Base-by-base conservation (phyloP, 2,888 invertebrate species). In the Cerceris ruficornis region DNA sequence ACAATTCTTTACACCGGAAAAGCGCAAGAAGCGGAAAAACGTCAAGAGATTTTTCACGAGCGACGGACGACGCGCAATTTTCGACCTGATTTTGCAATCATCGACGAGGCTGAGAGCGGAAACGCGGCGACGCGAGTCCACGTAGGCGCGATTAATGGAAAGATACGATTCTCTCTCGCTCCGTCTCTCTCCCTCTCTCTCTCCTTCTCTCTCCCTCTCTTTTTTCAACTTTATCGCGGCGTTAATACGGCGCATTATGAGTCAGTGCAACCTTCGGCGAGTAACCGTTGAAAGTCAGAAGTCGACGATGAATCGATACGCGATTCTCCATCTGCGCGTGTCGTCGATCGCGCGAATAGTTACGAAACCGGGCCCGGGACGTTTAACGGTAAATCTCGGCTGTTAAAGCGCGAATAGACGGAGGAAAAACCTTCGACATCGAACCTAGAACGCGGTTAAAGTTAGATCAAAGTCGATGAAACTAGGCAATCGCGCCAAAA, bases 261-360 rank as follows among this genome's bases (percentile, higher is more conserved):
- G 52, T 77, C 77, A 77, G 50, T 17, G 69, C 62, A 69, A 75
- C 67, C 74, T 69, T 69, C 77, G 74, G 39, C 71, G 72, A 71
- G 43, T 61, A 58, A 50, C 71, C 66, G 66, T 54, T 61, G 69
- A 59, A 75, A 77, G 74, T 69, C 74, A 65, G 62, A 68, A 69
- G 69, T 75, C 72, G 61, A n/a, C 75, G 62, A 75, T 70, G 75
- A 75, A 59, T 70, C 75, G 54, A 64, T 15, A 55, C 55, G 11
- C 75, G 64, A 64, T 60, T 46, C 65, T 58, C 58, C 28, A 28
- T 28, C 28, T 28, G 43, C 43, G n/a, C 41, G 28, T 61, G 61
- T 17, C 17, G 17, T 9, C 57, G 9, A 17, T 7, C 7, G 54
- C 8, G n/a, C 14, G 8, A 54, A n/a, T 54, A 2, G 8, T 57